These are phyloP conservation scores for Myiotriccus ornatus DNA, from an alignment of 2,797 vertebrate genomes.

Conservation along the genomic window DNA sequence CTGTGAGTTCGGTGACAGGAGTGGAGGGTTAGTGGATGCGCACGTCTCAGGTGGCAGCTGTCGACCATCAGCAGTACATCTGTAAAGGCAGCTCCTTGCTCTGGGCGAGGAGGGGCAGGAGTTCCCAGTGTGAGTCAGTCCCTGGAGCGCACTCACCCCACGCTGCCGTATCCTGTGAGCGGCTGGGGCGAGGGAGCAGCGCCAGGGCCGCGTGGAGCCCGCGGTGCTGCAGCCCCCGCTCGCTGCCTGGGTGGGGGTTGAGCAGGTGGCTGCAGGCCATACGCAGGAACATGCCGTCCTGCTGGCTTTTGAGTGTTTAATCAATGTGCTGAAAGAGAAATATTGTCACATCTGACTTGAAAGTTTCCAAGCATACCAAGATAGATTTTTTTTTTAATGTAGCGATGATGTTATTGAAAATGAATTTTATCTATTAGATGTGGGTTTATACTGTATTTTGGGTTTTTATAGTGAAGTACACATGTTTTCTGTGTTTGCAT, in stretches of 20 bases:
- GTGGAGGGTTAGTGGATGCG: background rate
- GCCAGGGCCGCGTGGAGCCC: too few relatives aligned
- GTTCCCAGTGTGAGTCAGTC: too few relatives aligned
- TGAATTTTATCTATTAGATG: background rate
- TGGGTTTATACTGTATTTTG: background rate
- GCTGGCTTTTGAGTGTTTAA: slow-evolving; percentile 53
- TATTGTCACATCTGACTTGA: slow-evolving; percentile 31
- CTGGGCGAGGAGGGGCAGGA: background rate
- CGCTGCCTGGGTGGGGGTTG: slow-evolving; percentile 28
- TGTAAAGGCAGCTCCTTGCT: background rate
- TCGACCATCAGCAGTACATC: background rate
- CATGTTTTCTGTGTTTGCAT: background rate
- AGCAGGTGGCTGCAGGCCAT: slow-evolving; percentile 56
- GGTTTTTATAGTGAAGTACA: background rate
- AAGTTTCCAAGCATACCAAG: slow-evolving; percentile 2
- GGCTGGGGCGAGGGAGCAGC: background rate
- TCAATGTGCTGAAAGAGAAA: slow-evolving; percentile 52
- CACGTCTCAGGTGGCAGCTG: background rate
- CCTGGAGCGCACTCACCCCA: background rate
- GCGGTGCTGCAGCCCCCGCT: background rate
- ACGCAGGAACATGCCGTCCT: slow-evolving; percentile 12
- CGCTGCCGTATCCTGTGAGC: background rate
- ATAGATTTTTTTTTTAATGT: background rate
- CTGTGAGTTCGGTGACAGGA: background rate
- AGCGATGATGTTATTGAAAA: background rate